Evolutionary conservation across 1,140 invertebrate genomes (phyloP).

Genomic region (Drosophila funebris): DNA sequence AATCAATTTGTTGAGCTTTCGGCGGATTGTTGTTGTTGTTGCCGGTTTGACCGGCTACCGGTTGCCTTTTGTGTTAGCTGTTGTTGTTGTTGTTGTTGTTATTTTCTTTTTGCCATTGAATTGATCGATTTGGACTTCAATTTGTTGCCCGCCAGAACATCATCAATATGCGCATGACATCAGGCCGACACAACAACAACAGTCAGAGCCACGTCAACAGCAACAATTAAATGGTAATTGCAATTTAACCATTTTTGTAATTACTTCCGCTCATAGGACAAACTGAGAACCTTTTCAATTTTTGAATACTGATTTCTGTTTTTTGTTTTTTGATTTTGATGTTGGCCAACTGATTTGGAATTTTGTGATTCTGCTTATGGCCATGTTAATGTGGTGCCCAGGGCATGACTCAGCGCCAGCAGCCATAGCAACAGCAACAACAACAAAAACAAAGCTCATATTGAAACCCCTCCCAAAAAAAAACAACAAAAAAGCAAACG

Average conservation of each 20-base stretch:
- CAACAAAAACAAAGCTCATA: background rate
- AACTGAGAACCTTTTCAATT: constrained; percentile 19
- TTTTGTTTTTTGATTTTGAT: background rate
- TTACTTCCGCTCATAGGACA: constrained; percentile 59
- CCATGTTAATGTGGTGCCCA: background rate
- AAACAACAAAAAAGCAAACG: constrained; percentile 16
- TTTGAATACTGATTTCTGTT: background rate
- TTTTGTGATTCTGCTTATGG: background rate
- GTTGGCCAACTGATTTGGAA: background rate
- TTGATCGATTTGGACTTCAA: constrained; percentile 38
- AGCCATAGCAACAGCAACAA: background rate
- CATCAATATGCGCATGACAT: constrained; percentile 60
- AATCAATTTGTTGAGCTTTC: constrained; percentile 58
- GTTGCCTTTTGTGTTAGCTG: constrained; percentile 45
- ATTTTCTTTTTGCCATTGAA: background rate
- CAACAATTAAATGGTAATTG: constrained; percentile 59
- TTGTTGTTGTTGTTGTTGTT: constrained; percentile 32
- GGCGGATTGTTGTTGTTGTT: constrained; percentile 10
- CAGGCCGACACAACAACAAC: constrained; percentile 54
- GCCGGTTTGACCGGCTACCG: constrained; percentile 20
- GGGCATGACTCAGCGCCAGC: constrained; percentile 4
- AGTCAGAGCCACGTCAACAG: constrained; percentile 6
- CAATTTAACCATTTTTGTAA: constrained; percentile 78
- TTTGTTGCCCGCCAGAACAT: constrained; percentile 8
- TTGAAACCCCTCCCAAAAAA: constrained; percentile 20